Evolutionary conservation across 2,888 invertebrate genomes (phyloP).

Genomic region (Protophormia terraenovae): DNA sequence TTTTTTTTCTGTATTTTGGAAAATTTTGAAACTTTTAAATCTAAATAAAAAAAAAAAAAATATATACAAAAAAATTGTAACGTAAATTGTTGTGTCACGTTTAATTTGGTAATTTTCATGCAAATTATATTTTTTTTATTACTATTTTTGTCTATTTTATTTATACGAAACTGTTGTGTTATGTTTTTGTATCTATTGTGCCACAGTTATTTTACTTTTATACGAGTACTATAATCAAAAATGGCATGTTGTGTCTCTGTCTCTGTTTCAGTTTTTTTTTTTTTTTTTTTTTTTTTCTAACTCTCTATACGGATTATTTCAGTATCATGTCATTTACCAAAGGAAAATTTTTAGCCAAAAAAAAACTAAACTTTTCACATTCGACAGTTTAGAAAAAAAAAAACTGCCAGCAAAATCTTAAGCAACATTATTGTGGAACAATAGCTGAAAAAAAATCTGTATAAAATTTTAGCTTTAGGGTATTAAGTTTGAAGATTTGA

Average conservation of each 20-base stretch:
- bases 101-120: conserved; percentile 78
- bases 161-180: conserved; percentile 27
- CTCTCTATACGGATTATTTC: conserved; percentile 39
- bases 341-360: neutral
- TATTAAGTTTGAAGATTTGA: conserved; percentile 50
- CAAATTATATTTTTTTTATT: conserved; percentile 71
- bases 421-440: too few species aligned
- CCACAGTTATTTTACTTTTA: neutral
- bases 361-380: conserved; percentile 53
- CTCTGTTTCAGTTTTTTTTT: neutral
- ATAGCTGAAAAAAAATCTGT: conserved; percentile 7
- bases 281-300: too few species aligned
- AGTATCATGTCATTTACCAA: conserved; percentile 62
- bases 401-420: too few species aligned
- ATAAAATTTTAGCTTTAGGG: conserved; percentile 58
- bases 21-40: neutral
- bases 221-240: conserved; percentile 38
- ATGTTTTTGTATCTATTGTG: too few species aligned
- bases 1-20: too few species aligned
- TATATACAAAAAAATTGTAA: conserved; percentile 67
- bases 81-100: conserved; percentile 79
- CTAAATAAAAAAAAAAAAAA: neutral
- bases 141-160: conserved; percentile 33
- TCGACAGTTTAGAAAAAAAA: conserved; percentile 66
- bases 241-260: conserved; percentile 32